Evolutionary conservation across 2,888 invertebrate species (phyloP), one percentile per base, ranked within the genome.

Genomic region (Colletes collaris): DNA sequence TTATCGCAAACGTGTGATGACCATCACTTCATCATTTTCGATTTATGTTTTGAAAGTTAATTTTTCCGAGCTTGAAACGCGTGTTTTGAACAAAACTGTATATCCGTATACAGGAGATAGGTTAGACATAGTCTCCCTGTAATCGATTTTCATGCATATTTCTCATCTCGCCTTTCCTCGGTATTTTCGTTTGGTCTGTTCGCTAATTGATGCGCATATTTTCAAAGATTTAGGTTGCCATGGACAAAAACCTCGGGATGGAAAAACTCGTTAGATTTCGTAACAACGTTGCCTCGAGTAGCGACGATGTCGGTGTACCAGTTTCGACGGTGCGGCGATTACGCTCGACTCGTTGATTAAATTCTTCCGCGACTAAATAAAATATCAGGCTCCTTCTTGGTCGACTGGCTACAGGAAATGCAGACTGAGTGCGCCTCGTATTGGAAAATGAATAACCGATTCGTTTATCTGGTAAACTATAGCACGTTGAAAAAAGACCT

Each of bases 121-220:
- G 13, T 13, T 46, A 46, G 13, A 56, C 56, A 2, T 13, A 0
- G 0, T 8, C 11, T 11, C 27, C 13, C 6, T 8, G 35, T 35
- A 59, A 52, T 35, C 52, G 46, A 64, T 50, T 53, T 59, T 59
- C 35, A 6, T 10, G 2, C 35, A 13, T 11, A 27, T 3, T 13
- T 3, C 8, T n/a, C n/a, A n/a, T n/a, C 59, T n/a, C 19, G 10
- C 7, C 55, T 59, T 62, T 60, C 71, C 52, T 60, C 73, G 6
- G 62, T 52, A 55, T 44, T 66, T 65, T 60, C 53, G 60, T 10
- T 16, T 10, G 10, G 44, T 11, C 35, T 35, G 55, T 68, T 27
- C 13, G 40, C 50, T 74, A 74, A 77, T 63, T 67, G 53, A 77
- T 74, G 77, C 77, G 77, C 74, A 77, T 68, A 77, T 77, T 77